Percentiles rank a stretch among this genome's conserved stretches.
Conservation (phyloP, 92 coral and sea anemone species). For the Heteractis magnifica region DNA sequence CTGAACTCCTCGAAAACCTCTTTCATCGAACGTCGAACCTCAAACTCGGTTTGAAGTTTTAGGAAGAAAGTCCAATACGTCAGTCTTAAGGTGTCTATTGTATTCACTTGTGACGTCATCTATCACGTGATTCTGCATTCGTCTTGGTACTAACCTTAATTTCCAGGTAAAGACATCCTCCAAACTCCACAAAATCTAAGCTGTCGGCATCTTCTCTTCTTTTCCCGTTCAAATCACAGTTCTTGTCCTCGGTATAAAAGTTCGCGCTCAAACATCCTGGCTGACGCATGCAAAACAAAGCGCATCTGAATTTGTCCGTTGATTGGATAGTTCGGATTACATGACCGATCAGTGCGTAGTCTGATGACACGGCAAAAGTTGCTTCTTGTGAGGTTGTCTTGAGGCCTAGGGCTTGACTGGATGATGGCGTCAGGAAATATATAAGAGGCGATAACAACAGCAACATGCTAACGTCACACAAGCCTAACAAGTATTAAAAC, state of each 20-base stretch:
- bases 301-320: conserved; percentile 5
- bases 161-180: conserved; percentile 16
- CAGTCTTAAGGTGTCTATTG: too few species aligned
- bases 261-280: conserved; percentile 8
- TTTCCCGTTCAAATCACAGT: conserved; percentile 2
- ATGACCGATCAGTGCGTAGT: conserved; percentile 14
- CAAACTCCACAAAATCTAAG: not conserved
- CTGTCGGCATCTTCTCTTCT: not conserved
- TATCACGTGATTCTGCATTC: not conserved
- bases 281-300: conserved; percentile 7
- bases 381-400: not conserved
- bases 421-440: not conserved
- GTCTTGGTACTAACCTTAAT: not conserved
- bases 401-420: not conserved
- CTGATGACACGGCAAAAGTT: not conserved
- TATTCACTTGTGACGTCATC: not conserved
- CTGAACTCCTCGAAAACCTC: too few species aligned
- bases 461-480: not conserved
- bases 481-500: too few species aligned
- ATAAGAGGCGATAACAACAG: not conserved
- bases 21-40: too few species aligned
- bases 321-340: conserved; percentile 20
- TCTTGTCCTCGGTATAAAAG: not conserved
- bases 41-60: too few species aligned
- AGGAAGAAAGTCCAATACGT: too few species aligned